These are phyloP conservation scores for Aurelia aurita complex sp. Pacific DNA, from an alignment of 30 jellyfish, hydroid and myxozoan species.

Conservation along the genomic window DNA sequence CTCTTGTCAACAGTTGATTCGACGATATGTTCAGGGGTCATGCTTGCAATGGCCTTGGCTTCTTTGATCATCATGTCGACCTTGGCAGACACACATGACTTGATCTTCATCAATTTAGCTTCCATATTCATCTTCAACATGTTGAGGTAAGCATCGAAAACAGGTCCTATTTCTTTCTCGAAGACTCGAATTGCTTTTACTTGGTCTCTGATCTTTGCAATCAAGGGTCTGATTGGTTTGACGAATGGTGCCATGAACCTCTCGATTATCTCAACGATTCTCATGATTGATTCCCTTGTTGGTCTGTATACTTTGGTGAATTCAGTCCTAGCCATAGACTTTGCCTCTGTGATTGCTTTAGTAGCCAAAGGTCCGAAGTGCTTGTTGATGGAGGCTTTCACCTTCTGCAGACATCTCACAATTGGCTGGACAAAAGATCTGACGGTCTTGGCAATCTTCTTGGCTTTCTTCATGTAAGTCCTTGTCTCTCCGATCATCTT, in stretches of 20 bases:
- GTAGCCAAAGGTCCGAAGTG: slow-evolving; percentile 88
- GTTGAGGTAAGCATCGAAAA: slow-evolving; percentile 32
- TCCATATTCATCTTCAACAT: slow-evolving; percentile 38
- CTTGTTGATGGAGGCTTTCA: slow-evolving; percentile 63
- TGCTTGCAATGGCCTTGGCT: slow-evolving; percentile 44
- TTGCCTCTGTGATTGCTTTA: slow-evolving; percentile 30
- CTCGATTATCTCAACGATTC: slow-evolving; percentile 46
- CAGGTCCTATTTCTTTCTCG: slow-evolving; percentile 57
- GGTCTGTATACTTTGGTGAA: slow-evolving; percentile 60
- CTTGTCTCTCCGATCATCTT: slow-evolving; percentile 56
- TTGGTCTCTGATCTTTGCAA: slow-evolving; percentile 63
- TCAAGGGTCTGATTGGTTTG: slow-evolving; percentile 77
- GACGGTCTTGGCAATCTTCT: slow-evolving; percentile 30
- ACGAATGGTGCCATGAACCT: slow-evolving; percentile 72
- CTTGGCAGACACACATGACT: not conserved
- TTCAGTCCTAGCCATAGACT: slow-evolving; percentile 21
- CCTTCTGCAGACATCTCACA: slow-evolving; percentile 34
- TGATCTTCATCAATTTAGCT: slow-evolving; percentile 8
- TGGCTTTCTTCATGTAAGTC: slow-evolving; percentile 46
- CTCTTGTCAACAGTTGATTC: slow-evolving; percentile 36
- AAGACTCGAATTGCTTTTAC: slow-evolving; percentile 57
- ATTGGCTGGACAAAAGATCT: slow-evolving; percentile 35
- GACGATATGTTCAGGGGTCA: slow-evolving; percentile 80
- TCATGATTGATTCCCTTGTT: slow-evolving; percentile 21
- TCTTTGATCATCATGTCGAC: slow-evolving; percentile 7